These are phyloP conservation scores for Anarhynchus alexandrinus DNA, from an alignment of 2,113 vertebrate genomes.

Conservation along the genomic window DNA sequence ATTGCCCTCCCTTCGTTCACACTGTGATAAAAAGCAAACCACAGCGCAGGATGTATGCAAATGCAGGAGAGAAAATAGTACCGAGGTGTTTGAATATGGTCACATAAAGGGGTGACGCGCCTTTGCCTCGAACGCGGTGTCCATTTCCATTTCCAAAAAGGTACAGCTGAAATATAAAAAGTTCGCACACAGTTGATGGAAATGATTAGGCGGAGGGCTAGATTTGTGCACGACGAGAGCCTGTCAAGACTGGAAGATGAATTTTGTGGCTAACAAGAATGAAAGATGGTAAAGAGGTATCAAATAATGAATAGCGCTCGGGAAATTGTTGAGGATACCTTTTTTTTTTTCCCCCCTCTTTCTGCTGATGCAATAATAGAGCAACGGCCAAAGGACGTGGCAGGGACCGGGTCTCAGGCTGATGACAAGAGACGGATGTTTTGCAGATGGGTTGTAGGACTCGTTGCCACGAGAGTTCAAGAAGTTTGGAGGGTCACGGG, in stretches of 20 bases:
- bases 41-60: neutral
- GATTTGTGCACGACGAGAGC: neutral
- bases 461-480: neutral
- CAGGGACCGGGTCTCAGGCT: neutral
- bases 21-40: neutral
- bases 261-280: neutral
- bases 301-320: neutral
- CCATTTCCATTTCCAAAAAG: slow-evolving; percentile 35
- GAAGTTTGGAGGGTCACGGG: too few species aligned
- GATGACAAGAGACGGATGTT: neutral
- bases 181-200: neutral
- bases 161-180: neutral
- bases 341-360: fast-evolving
- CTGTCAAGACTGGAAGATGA: neutral
- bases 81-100: neutral
- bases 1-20: neutral
- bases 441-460: neutral
- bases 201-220: neutral
- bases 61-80: neutral
- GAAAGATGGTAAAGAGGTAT: neutral
- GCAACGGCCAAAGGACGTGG: fast-evolving
- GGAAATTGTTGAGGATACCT: neutral
- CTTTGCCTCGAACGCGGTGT: neutral
- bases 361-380: neutral
- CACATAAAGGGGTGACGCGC: neutral